Base-by-base conservation (phyloP, 2,797 vertebrate genomes). In the Sebastes vulpes region DNA sequence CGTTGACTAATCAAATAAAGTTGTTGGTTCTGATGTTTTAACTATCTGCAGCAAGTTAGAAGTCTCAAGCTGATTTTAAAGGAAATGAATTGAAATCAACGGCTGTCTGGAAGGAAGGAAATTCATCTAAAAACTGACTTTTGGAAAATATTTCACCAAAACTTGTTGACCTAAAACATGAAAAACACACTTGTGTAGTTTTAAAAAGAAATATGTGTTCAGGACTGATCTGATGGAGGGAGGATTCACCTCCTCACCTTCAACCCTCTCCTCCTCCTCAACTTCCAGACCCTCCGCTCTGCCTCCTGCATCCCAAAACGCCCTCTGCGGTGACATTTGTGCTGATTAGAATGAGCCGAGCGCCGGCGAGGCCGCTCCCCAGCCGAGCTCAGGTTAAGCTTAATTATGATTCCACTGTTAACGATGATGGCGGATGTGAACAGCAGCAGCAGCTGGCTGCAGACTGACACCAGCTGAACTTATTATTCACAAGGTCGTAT, bases 371-470 rank as follows among this genome's bases (percentile, higher is more conserved):
- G 57, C 65, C 6, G 67, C 60, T 73, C 77, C 81, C 73, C 73
- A 59, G 74, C 63, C 38, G 50, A 58, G 70, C 59, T 74, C 76
- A 72, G 82, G 85, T 89, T 79, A 57, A 61, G 54, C 60, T 78
- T 87, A 81, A 90, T 92, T 86, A 85, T 54, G 74, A 82, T 58
- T 79, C 75, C 72, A n/a, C 67, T 66, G 84, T 81, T 88, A 89
- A 88, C 85, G 83, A 88, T 70, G 85, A 75, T 54, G 69, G 72
- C 4, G 64, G 78, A 63, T 31, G 71, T 78, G 69, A 8, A 78
- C 69, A 66, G 75, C 58, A 1, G 42, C 75, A 65, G 65, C 76
- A 83, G 82, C 85, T 83, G 83, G 75, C 75, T 28, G 50, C 75
- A 63, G 72, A 71, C 75, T 2, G 79, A 83, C 85, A 72, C 67